These are phyloP conservation scores for Luperina nickerlii DNA, from an alignment of 2,888 invertebrate genomes.

Conservation along the genomic window DNA sequence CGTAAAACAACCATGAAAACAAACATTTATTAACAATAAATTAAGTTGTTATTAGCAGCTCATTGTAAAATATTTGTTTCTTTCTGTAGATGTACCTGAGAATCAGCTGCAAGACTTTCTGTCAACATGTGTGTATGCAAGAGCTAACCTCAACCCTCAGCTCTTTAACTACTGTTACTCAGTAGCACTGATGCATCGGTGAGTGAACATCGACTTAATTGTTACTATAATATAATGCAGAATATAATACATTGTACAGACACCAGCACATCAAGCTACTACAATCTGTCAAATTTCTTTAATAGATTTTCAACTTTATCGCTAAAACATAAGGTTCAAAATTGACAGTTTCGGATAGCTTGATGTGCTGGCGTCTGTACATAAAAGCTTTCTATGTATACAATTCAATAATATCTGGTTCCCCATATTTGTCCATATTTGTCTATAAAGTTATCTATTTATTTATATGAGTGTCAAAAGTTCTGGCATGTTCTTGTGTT, in stretches of 20 bases:
- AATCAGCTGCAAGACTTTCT: slow-evolving; percentile 91
- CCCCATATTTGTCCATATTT: neutral
- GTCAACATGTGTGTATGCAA: slow-evolving; percentile 92
- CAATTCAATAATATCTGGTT: slow-evolving; percentile 11
- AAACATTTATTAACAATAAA: slow-evolving; percentile 45
- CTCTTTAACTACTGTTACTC: slow-evolving; percentile 95
- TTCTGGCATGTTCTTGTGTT: neutral
- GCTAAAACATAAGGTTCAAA: too few relatives aligned
- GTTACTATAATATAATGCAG: slow-evolving; percentile 5
- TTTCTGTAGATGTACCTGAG: slow-evolving; percentile 79
- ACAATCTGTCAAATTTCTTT: too few relatives aligned
- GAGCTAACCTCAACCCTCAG: slow-evolving; percentile 94
- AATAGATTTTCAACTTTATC: too few relatives aligned
- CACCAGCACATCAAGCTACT: too few relatives aligned
- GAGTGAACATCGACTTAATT: slow-evolving; percentile 36
- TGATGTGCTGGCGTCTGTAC: too few relatives aligned
- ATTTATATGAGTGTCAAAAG: neutral
- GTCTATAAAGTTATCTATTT: neutral
- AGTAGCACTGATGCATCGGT: slow-evolving; percentile 94
- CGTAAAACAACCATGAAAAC: slow-evolving; percentile 13
- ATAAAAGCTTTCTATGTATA: neutral
- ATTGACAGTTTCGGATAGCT: too few relatives aligned
- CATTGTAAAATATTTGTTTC: slow-evolving; percentile 34
- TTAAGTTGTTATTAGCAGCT: slow-evolving; percentile 39
- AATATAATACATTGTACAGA: slow-evolving; percentile 16